Conservation (phyloP, 2,888 invertebrate species). For the Polyommatus icarus region DNA sequence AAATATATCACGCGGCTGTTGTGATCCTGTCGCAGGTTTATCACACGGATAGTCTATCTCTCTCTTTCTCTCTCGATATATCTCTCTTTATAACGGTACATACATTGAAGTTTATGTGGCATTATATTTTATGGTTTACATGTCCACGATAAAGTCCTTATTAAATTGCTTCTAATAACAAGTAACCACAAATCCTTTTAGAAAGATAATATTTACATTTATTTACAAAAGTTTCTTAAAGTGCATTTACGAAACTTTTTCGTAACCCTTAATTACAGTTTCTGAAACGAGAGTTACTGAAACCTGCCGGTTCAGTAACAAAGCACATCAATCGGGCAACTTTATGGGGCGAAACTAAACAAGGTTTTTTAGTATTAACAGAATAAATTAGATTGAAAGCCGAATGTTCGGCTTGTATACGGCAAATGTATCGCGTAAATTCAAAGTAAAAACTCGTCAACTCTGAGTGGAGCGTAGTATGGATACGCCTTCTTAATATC, state of each 20-base stretch:
- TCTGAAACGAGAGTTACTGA: constrained; percentile 27
- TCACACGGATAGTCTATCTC: neutral
- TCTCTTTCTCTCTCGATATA: neutral
- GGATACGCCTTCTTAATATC: constrained; percentile 36
- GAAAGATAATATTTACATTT: neutral
- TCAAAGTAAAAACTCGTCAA: constrained; percentile 75
- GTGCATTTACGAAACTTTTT: constrained; percentile 29
- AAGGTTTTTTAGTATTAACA: constrained; percentile 63
- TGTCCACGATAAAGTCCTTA: neutral
- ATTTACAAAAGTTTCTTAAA: neutral
- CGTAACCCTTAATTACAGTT: constrained; percentile 34
- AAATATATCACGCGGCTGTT: constrained; percentile 64
- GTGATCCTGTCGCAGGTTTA: constrained; percentile 46
- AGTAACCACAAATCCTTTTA: neutral
- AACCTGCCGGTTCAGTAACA: constrained; percentile 41
- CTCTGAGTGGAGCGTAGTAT: constrained; percentile 44
- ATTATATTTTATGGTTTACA: constrained; percentile 9
- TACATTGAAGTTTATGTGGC: neutral
- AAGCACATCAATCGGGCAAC: constrained; percentile 62
- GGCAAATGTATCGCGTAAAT: constrained; percentile 76
- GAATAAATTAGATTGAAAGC: constrained; percentile 71
- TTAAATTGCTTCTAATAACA: neutral
- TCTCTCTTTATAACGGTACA: neutral
- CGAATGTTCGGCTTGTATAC: constrained; percentile 74
- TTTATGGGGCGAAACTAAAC: constrained; percentile 65